Base-by-base conservation (phyloP, 2,113 vertebrate species). In the Pomatostomus ruficeps region DNA sequence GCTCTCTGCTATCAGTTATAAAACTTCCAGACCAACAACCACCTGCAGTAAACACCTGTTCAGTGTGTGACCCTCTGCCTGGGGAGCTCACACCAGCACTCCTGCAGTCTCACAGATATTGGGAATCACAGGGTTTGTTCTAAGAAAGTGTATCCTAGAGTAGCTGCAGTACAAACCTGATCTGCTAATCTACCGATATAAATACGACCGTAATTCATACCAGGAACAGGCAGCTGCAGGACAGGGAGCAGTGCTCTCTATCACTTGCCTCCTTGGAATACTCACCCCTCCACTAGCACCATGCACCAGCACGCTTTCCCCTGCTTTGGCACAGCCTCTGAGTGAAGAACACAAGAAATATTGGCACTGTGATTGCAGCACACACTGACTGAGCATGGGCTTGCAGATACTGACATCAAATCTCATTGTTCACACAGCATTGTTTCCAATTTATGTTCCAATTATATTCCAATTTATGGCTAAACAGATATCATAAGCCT, bases 241-340 rank as follows among this genome's bases (percentile, higher is more conserved):
- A 49, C 42, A 91, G 40, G 45, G 36, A 54, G 40, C 20, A 79
- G 36, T 3, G 20, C 0, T 82, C 26, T 62, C 51, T 7, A 5
- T 7, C 26, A n/a, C 24, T 8, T 45, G 55, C 9, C 35, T 36
- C 67, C n/a, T 29, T 20, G 45, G 31, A 59, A 70, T 76, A 98
- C 98, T 98, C 95, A 99, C 99, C 82, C 99, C 99, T 35, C 99
- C 99, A 61, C 99, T 99, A 7, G 99, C 99, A 73, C 99, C 99
- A 31, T 99, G 99, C 80, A 99, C 95, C 21, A 99, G 98, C 63
- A 99, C 98, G 0, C 70, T 98, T 42, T 99, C 98, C 78, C 99
- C 99, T 23, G 99, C 93, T 91, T 97, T 99, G 61, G 90, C 96
- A 40, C 18, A 88, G 9, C 99, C 99, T 78, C 99, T 99, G 74